Evolutionary conservation across 2,888 invertebrate species (phyloP).

Genomic region (Epistrophe grossulariae): DNA sequence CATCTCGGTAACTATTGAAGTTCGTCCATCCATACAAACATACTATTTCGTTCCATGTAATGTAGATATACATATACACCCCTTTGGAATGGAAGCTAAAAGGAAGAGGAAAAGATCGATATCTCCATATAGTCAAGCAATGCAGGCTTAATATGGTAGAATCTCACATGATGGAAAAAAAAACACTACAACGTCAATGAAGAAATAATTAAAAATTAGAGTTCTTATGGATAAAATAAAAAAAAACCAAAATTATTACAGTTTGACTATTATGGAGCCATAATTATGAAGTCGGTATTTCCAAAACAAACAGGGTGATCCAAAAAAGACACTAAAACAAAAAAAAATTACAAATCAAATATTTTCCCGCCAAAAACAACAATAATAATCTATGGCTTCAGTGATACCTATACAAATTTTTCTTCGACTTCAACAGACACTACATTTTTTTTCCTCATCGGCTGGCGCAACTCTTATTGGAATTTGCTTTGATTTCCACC

Average conservation of each 20-base stretch:
- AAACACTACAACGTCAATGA: slow-evolving; percentile 10
- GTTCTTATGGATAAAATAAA: slow-evolving; percentile 3
- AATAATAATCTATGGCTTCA: slow-evolving; percentile 42
- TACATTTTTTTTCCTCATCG: slow-evolving; percentile 45
- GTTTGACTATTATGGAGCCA: neutral
- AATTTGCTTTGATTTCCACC: slow-evolving; percentile 70
- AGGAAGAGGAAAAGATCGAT: slow-evolving; percentile 38
- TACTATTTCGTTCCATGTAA: neutral
- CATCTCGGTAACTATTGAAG: slow-evolving; percentile 56
- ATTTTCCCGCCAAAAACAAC: slow-evolving; percentile 27
- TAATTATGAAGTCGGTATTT: slow-evolving; percentile 25
- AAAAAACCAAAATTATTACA: slow-evolving; percentile 13
- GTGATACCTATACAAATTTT: slow-evolving; percentile 16
- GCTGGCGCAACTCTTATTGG: slow-evolving; percentile 53
- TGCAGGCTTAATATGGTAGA: slow-evolving; percentile 27
- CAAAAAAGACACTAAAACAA: neutral
- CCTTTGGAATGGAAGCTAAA: slow-evolving; percentile 37
- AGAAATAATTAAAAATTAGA: slow-evolving; percentile 57
- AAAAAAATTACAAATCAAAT: slow-evolving; percentile 11
- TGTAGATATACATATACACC: slow-evolving; percentile 21
- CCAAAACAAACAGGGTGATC: slow-evolving; percentile 39
- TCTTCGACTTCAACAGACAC: slow-evolving; percentile 30
- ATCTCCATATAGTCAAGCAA: slow-evolving; percentile 2
- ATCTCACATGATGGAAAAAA: slow-evolving; percentile 24
- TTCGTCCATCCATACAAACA: slow-evolving; percentile 7